phyloP scores from a whole-genome alignment of 1,140 invertebrate species.

The Leptestheria dahalacensis region DNA sequence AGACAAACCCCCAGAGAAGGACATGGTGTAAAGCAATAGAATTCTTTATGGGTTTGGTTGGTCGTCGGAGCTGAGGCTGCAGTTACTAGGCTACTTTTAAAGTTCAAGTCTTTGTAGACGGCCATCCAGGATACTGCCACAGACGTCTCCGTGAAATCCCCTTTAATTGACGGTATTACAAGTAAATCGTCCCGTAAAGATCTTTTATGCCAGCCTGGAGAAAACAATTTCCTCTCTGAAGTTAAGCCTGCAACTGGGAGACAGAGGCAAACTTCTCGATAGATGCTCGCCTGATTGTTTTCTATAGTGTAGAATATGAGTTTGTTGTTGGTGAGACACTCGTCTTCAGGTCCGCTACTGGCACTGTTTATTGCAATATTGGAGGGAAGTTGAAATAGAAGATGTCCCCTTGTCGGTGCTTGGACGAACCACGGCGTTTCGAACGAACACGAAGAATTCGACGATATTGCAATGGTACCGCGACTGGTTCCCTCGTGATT shows the following conservation, averaged over 20 bases:
- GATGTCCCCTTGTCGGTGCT: conserved; percentile 5
- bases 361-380: background rate
- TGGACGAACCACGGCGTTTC: conserved; percentile 11
- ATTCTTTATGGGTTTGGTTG: background rate
- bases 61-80: background rate
- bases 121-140: conserved; percentile 8
- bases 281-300: background rate
- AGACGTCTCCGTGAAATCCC: background rate
- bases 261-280: conserved; percentile 5
- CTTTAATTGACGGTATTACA: conserved; percentile 3
- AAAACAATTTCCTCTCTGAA: background rate
- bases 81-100: background rate
- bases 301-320: conserved; percentile 8
- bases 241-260: background rate
- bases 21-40: conserved; percentile 8
- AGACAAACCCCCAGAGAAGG: conserved; percentile 7
- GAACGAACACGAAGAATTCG: background rate
- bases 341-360: background rate
- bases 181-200: conserved; percentile 2
- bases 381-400: background rate
- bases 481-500: background rate
- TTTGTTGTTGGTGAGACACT: conserved; percentile 8
- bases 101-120: conserved; percentile 11
- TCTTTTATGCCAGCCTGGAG: conserved; percentile 6
- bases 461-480: background rate